phyloP scores from a whole-genome alignment of 23 tunicate genomes.

The Botrylloides violaceus region DNA sequence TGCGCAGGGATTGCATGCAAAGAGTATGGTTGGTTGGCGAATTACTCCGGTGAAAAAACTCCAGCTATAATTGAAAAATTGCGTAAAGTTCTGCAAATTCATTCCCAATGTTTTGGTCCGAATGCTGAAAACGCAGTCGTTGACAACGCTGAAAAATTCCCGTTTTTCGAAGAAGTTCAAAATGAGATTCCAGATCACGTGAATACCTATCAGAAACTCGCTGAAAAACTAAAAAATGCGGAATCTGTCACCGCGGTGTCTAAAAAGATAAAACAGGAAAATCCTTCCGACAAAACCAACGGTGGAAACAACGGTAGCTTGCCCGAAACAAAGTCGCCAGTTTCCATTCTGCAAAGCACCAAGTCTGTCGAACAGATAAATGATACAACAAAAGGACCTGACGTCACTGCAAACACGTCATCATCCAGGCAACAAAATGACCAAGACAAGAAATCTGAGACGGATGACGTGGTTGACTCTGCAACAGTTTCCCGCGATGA shows the following conservation, averaged over 20 bases:
- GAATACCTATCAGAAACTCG: background rate
- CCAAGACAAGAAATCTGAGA: background rate
- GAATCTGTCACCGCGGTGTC: background rate
- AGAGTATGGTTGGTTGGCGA: conserved; percentile 39
- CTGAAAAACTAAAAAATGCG: background rate
- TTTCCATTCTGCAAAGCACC: too few species aligned
- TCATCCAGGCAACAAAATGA: background rate
- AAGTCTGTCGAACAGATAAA: too few species aligned
- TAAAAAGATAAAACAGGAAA: background rate
- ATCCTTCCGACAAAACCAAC: too few species aligned
- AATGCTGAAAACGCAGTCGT: background rate
- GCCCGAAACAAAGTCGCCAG: too few species aligned
- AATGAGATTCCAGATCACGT: background rate
- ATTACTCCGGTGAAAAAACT: conserved; percentile 30
- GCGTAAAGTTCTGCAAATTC: conserved; percentile 10
- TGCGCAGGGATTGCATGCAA: conserved; percentile 42
- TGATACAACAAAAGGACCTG: background rate
- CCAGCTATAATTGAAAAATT: conserved; percentile 21
- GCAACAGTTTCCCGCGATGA: background rate
- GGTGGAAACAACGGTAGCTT: too few species aligned
- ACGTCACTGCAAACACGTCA: background rate
- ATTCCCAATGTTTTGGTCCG: conserved; percentile 17
- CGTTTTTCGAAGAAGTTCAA: background rate
- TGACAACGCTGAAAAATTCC: background rate
- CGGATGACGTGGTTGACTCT: too few species aligned